A percentile compares a stretch with the other conserved stretches of the same genome.
phyloP scores from a whole-genome alignment of 2,113 vertebrate species.

The Sterna hirundo region DNA sequence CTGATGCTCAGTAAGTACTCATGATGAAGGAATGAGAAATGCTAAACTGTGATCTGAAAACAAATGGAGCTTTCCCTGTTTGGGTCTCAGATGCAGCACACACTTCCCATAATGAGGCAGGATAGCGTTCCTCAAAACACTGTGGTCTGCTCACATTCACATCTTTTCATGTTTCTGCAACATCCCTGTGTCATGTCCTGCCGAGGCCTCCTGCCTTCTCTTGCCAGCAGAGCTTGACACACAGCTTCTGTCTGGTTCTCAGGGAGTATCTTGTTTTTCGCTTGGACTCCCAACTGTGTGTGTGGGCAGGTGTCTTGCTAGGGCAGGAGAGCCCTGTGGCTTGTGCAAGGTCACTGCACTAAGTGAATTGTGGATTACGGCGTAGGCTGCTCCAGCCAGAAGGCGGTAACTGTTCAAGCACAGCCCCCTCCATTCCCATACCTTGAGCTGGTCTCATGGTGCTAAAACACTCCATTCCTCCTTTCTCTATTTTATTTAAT shows the following conservation, averaged over 20 bases:
- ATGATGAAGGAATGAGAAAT: background rate
- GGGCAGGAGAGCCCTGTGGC: constrained; percentile 11
- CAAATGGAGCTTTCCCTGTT: background rate
- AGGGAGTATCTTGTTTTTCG: background rate
- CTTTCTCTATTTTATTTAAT: constrained; percentile 56
- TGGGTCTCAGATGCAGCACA: background rate
- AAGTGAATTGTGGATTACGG: constrained; percentile 37
- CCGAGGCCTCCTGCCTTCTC: accelerated
- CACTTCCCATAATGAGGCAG: background rate
- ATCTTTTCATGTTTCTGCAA: background rate
- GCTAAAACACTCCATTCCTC: background rate
- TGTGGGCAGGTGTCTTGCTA: constrained; percentile 28
- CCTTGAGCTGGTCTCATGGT: background rate
- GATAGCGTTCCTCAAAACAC: background rate
- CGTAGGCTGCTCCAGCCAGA: background rate
- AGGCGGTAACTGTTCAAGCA: background rate
- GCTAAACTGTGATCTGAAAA: background rate
- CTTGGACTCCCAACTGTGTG: background rate
- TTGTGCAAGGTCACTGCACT: constrained; percentile 33
- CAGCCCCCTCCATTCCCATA: background rate
- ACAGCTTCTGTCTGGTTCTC: background rate
- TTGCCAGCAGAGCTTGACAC: background rate
- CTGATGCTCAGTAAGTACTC: background rate
- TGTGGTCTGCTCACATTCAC: background rate
- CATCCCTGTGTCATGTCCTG: background rate